Base-by-base conservation (phyloP, 1,140 invertebrate genomes). In the Aphaenogaster floridana region DNA sequence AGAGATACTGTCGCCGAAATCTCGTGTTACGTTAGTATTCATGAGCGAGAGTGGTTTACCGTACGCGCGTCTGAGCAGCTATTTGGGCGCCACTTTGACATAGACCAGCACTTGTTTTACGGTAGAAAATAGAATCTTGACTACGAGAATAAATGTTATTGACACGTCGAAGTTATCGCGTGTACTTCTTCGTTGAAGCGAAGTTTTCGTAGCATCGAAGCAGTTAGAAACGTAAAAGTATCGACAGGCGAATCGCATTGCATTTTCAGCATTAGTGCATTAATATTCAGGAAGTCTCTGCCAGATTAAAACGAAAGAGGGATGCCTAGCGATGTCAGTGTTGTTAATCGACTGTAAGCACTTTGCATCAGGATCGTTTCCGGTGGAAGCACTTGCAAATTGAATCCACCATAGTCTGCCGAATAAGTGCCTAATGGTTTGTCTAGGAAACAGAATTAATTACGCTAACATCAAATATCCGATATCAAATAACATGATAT, bases 301-400 rank as follows among this genome's bases (percentile, higher is more conserved):
- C 3, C 52, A 36, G 54, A 59, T 90, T 87, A 61, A 89, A 89
- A 79, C 88, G 85, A 90, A 87, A 66, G 89, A 87, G 78, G 59
- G 89, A 90, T 71, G 69, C 28, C 52, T 15, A 63, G 52, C 59
- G 57, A 63, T 69, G 86, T 68, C 72, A 87, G 78, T 90, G 71
- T 64, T 78, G 81, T 91, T 91, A 91, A 91, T 91, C 88, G 88
- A 89, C 80, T 84, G 80, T 69, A 59, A 91, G 85, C 81, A 89
- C 84, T 91, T 77, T 39, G 80, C 57, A 52, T 28, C 50, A 78
- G 48, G 66, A 91, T 89, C 61, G 71, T 81, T 91, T 91, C 61
- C 88, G 54, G 63, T 86, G 79, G 81, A 79, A 76, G 77, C 69
- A 69, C n/a, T 86, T 57, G 90, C 78, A 91, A 91, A 91, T 91